phyloP scores from a whole-genome alignment of 2,113 vertebrate genomes.

The Sinocyclocheilus maitianheensis region DNA sequence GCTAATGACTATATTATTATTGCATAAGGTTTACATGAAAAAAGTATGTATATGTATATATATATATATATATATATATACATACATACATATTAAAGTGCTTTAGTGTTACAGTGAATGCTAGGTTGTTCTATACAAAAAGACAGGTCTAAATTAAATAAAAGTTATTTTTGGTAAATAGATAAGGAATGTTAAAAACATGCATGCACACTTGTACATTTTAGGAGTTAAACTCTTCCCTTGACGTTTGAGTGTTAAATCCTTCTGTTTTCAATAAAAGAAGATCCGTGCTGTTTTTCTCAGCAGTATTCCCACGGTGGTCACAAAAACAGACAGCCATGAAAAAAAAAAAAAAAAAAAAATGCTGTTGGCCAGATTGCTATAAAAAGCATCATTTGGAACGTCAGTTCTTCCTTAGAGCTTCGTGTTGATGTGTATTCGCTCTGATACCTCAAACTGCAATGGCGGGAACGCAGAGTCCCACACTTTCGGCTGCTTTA shows the following conservation, averaged over 20 bases:
- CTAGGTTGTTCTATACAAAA: constrained; percentile 1
- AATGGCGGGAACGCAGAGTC: neutral
- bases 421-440: neutral
- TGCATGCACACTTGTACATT: neutral
- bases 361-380: neutral
- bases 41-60: no score
- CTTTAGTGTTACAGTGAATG: constrained; percentile 34
- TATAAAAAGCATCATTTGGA: constrained; percentile 14
- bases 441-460: constrained; percentile 6
- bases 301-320: constrained; percentile 24
- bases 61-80: no score
- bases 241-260: constrained; percentile 3
- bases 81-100: neutral
- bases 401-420: neutral
- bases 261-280: constrained; percentile 14
- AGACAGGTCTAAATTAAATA: constrained; percentile 16
- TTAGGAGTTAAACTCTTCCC: constrained; percentile 3
- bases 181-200: constrained; percentile 20
- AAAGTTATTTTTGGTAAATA: constrained; percentile 30
- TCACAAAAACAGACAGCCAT: constrained; percentile 7
- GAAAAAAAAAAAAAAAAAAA: neutral
- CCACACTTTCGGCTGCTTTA: neutral
- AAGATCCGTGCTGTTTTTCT: neutral
- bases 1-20: constrained; percentile 18
- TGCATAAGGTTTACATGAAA: neutral